Conservation (phyloP, 2,113 vertebrate genomes). For the Apeltes quadracus region DNA sequence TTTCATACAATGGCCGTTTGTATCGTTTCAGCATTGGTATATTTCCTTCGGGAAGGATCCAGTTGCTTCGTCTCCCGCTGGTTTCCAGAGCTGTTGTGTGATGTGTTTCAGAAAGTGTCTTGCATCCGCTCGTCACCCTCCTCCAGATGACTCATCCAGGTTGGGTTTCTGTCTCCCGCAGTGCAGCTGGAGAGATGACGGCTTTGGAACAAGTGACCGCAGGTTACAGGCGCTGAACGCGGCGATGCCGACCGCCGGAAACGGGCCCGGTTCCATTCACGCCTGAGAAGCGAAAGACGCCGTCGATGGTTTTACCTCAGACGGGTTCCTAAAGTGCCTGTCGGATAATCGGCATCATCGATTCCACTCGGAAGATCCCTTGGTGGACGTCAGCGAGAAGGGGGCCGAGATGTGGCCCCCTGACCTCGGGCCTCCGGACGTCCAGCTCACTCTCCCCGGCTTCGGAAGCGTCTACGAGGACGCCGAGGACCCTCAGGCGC, state of each 20-base stretch:
- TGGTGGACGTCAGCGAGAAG: conserved; percentile 23
- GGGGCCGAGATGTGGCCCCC: conserved; percentile 73
- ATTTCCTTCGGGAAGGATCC: neutral
- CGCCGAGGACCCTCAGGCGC: conserved; percentile 56
- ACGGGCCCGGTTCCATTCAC: conserved; percentile 2
- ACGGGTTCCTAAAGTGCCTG: conserved; percentile 39
- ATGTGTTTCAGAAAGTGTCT: conserved; percentile 27
- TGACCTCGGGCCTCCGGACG: conserved; percentile 70
- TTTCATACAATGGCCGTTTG: neutral
- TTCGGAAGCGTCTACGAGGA: conserved; percentile 71
- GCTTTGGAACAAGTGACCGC: conserved; percentile 56
- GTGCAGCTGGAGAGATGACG: conserved; percentile 45
- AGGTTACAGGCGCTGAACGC: conserved; percentile 19
- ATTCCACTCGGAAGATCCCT: conserved; percentile 31
- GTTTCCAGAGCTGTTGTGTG: neutral
- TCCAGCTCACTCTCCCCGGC: conserved; percentile 70
- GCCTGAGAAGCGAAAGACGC: conserved; percentile 27
- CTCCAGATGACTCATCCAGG: conserved; percentile 46
- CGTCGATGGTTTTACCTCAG: conserved; percentile 4
- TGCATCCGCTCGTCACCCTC: conserved; percentile 14
- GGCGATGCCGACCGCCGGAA: conserved; percentile 40
- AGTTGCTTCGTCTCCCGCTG: neutral
- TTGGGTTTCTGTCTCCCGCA: conserved; percentile 63
- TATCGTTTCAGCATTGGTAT: neutral
- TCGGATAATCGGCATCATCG: neutral